Evolutionary conservation across 64 coral and sea anemone species (phyloP).

Genomic region (Montipora foliosa): DNA sequence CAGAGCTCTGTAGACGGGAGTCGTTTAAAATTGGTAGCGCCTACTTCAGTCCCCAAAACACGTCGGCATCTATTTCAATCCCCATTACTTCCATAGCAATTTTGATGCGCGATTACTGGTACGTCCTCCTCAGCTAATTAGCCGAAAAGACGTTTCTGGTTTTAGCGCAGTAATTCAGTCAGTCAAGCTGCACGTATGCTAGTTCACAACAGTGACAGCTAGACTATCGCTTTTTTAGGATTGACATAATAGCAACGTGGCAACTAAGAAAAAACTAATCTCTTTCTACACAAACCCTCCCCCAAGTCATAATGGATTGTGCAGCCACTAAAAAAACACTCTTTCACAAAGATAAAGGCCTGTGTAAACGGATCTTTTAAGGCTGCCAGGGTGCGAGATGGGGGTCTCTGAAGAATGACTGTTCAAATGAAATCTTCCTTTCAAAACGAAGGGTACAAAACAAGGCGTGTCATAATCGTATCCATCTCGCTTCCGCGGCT

Average conservation of each 20-base stretch:
- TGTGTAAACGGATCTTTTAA: neutral
- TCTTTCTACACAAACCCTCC: no score
- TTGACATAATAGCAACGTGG: neutral
- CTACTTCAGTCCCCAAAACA: no score
- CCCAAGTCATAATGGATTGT: neutral
- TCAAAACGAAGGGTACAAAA: neutral
- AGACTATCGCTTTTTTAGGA: neutral
- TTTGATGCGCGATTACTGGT: neutral
- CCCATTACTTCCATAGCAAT: no score
- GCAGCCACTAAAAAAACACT: neutral
- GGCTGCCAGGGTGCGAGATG: neutral
- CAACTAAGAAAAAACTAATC: no score
- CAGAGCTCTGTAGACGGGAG: no score
- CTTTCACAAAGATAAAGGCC: neutral
- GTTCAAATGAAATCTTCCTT: conserved; percentile 12
- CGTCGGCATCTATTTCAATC: no score
- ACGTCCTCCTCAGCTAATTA: neutral
- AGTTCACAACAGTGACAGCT: neutral
- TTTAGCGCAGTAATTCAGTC: no score
- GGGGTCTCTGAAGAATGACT: neutral
- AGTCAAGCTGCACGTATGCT: no score
- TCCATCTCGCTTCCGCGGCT: neutral
- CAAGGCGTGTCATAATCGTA: neutral
- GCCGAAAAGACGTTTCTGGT: neutral
- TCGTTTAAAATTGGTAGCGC: no score